These are phyloP conservation scores for Sorex araneus DNA, from an alignment of 2,113 vertebrate species.

Conservation along the genomic window DNA sequence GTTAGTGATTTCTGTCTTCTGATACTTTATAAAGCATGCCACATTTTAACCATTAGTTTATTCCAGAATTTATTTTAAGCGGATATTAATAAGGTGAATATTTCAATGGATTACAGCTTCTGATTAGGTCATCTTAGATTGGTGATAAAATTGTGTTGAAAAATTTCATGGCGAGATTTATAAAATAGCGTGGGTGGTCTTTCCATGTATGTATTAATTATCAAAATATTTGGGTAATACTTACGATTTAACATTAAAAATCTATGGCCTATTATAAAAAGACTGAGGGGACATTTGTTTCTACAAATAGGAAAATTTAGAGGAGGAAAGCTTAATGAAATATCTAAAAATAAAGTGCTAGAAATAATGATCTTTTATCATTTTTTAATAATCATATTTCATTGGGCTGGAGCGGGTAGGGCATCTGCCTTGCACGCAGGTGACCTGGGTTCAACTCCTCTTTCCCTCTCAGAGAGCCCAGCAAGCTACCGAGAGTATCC, in stretches of 20 bases:
- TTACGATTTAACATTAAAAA: constrained; percentile 43
- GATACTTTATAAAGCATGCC: not conserved
- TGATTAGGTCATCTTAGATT: not conserved
- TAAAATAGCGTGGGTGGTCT: not conserved
- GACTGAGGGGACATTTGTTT: not conserved
- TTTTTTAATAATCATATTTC: not conserved
- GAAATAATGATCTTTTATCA: not conserved
- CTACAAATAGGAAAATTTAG: not conserved
- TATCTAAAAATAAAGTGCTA: not conserved
- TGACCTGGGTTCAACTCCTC: too few relatives aligned
- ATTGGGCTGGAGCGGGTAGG: too few relatives aligned
- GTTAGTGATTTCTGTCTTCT: constrained; percentile 28
- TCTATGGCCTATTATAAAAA: not conserved
- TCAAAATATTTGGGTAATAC: not conserved
- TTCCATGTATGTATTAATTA: not conserved
- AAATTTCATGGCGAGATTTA: not conserved
- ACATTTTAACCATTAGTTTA: not conserved
- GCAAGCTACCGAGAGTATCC: too few relatives aligned
- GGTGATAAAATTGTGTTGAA: not conserved
- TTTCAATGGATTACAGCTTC: constrained; percentile 50
- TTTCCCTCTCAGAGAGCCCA: too few relatives aligned
- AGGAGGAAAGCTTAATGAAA: not conserved
- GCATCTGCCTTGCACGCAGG: too few relatives aligned
- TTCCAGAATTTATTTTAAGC: constrained; percentile 20
- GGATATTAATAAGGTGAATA: not conserved